Base-by-base conservation (phyloP, 2,888 invertebrate species). In the Alsophila aescularia region DNA sequence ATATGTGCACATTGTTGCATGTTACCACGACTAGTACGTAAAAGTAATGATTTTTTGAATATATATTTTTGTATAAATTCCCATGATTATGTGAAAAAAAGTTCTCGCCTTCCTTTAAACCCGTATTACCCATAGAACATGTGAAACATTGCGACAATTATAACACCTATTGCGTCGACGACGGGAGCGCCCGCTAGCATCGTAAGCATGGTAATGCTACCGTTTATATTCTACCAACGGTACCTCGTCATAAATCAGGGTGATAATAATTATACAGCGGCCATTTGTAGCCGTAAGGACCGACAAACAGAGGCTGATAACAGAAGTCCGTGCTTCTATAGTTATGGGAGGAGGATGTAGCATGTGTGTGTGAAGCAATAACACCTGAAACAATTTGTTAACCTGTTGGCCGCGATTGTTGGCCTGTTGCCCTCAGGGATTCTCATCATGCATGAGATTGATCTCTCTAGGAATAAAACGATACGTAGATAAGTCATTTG, bases 201-300 rank as follows among this genome's bases (percentile, higher is more conserved):
- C 49, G 59, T 57, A 67, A 72, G 62, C 62, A 62, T 67, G 67
- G 66, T 75, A 85, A 84, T 81, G 73, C 57, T 62, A 67, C 72
- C 80, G 82, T 87, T 87, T 86, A 81, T 85, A 86, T 87, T 85
- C 83, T 89, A 85, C 82, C 61, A 79, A 84, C 90, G 73, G 77
- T 90, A 85, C 85, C 56, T 47, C 39, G 67, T 75, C 70, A 83
- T 90, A 90, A 90, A 90, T 90, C 90, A 87, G 76, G 66, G 72
- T 79, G 81, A 85, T 90, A 87, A 87, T 90, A 86, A 90, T 89
- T 87, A 86, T 83, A 85, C 77, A 69, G 73, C 74, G 70, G 73
- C 82, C 80, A 83, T 87, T 85, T 85, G 83, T 79, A 82, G 79
- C 79, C 74, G 75, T 81, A 82, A 82, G 81, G 79, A 76, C 67